Conservation (phyloP, 2,797 vertebrate genomes). For the Rhynchotus rufescens region DNA sequence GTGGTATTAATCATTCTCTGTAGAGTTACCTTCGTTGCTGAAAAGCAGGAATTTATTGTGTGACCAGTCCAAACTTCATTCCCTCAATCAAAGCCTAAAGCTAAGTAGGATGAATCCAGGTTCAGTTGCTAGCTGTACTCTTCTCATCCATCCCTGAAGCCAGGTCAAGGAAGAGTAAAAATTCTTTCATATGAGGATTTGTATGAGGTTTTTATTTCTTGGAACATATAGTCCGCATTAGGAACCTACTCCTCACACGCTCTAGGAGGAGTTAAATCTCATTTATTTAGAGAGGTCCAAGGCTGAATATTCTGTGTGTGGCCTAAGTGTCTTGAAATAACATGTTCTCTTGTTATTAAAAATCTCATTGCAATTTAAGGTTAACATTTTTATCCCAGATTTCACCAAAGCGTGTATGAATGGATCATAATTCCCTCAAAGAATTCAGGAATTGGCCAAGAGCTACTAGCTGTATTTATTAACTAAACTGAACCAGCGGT, state of each 20-base stretch:
- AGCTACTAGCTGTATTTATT: constrained; percentile 43
- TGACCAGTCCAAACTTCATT: not conserved
- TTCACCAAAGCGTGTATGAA: constrained; percentile 37
- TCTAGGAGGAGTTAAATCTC: not conserved
- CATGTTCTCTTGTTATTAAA: constrained; percentile 44
- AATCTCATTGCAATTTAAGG: constrained; percentile 1
- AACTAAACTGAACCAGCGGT: constrained; percentile 18
- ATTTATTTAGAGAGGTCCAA: constrained; percentile 47
- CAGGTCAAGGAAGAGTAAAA: not conserved
- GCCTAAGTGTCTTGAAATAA: constrained; percentile 21
- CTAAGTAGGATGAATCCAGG: not conserved
- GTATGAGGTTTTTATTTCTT: constrained; percentile 17
- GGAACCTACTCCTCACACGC: not conserved
- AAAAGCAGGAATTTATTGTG: not conserved
- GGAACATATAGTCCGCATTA: not conserved
- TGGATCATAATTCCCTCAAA: constrained; percentile 42
- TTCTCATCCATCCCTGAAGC: not conserved
- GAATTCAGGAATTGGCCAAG: constrained; percentile 43
- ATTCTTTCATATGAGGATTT: not conserved
- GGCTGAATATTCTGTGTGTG: constrained; percentile 49
- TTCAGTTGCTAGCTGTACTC: not conserved
- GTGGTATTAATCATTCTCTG: not conserved
- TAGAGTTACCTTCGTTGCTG: not conserved
- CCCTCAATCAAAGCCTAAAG: not conserved
- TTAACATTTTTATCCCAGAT: constrained; percentile 37